A percentile compares a stretch with the other conserved stretches of the same genome.
Evolutionary conservation across 1,140 invertebrate species (phyloP).

Genomic region (Hylyphantes graminicola): DNA sequence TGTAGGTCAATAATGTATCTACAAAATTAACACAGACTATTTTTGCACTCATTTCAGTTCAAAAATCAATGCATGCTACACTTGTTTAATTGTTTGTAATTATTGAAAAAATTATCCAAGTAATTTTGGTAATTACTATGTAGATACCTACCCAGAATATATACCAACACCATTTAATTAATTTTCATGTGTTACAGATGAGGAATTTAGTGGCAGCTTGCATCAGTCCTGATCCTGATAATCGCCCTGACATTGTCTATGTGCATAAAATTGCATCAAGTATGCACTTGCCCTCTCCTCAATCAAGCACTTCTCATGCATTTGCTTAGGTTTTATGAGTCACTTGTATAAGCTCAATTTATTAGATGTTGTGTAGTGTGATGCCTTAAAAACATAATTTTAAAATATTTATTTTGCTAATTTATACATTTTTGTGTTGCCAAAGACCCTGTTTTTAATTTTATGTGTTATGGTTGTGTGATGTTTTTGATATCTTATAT

Average conservation of each 20-base stretch:
- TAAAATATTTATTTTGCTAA: not conserved
- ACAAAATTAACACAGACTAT: too few species aligned
- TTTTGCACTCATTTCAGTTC: too few species aligned
- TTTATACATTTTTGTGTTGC: not conserved
- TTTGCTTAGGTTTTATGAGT: not conserved
- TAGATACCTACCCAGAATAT: not conserved
- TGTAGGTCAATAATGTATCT: too few species aligned
- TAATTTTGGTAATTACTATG: too few species aligned
- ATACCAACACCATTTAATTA: not conserved
- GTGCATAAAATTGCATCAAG: slow-evolving; percentile 69
- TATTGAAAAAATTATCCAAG: not conserved
- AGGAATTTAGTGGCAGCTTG: slow-evolving; percentile 72
- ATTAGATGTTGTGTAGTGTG: not conserved
- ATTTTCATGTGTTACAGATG: slow-evolving; percentile 68
- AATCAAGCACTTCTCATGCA: too few species aligned
- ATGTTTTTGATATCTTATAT: not conserved
- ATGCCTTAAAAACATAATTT: not conserved
- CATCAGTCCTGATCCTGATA: slow-evolving; percentile 73
- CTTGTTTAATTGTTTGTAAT: not conserved
- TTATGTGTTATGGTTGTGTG: not conserved
- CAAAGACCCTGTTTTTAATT: not conserved
- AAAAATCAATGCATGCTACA: too few species aligned
- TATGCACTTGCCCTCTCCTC: slow-evolving; percentile 46
- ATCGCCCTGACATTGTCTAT: slow-evolving; percentile 73
- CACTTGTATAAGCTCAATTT: not conserved